Percentiles rank a stretch among this genome's conserved stretches.
phyloP scores from a whole-genome alignment of 2,888 invertebrate genomes.

The Pteria penguin region DNA sequence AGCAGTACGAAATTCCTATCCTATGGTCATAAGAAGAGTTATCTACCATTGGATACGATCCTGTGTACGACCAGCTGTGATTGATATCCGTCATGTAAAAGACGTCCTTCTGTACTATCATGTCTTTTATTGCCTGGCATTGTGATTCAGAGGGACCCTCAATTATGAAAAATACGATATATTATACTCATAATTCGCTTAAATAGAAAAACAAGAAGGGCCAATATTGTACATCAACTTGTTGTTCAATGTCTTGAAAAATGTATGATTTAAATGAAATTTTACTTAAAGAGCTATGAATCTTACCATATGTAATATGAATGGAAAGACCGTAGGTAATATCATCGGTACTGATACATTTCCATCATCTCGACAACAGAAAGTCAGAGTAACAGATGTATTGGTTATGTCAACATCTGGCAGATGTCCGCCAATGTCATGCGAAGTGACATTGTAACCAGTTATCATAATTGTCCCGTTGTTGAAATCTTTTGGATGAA shows the following conservation, averaged over 20 bases:
- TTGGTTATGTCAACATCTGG: constrained; percentile 10
- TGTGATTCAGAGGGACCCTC: constrained; percentile 15
- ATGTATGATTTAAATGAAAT: no score
- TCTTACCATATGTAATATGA: constrained; percentile 46
- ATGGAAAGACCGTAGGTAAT: constrained; percentile 40
- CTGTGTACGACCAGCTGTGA: constrained; percentile 13
- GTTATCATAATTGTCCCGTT: constrained; percentile 31
- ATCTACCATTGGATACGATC: constrained; percentile 16
- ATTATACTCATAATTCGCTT: no score
- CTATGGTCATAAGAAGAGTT: background rate
- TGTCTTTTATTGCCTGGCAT: constrained; percentile 34
- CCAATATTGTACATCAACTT: no score
- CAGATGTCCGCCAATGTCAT: constrained; percentile 39
- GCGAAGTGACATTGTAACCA: constrained; percentile 26
- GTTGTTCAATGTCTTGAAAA: no score
- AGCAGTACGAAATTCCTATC: constrained; percentile 38
- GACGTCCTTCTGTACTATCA: constrained; percentile 30
- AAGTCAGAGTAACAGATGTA: constrained; percentile 25
- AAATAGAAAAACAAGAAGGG: no score
- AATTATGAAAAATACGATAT: background rate
- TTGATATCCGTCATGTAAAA: constrained; percentile 39
- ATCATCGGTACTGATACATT: background rate
- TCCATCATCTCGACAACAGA: constrained; percentile 46
- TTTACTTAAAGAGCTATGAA: no score
- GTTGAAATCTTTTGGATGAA: constrained; percentile 43